Base-by-base conservation (phyloP, 30 jellyfish, hydroid and myxozoan genomes). In the Sanderia malayensis region DNA sequence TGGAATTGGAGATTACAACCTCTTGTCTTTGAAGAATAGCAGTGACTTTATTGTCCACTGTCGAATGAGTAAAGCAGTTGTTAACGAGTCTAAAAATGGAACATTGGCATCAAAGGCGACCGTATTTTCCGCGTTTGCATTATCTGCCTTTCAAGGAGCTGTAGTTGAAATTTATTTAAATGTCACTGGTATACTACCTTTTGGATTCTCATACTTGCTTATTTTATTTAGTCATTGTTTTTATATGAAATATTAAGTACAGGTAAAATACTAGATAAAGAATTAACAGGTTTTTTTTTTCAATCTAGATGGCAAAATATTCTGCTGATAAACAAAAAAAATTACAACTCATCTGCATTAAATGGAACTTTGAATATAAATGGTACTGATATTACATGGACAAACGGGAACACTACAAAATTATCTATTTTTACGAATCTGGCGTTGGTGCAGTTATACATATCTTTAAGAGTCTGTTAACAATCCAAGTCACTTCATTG, bases 1-100 rank as follows among this genome's bases (percentile, higher is more conserved):
- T 65, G 95, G 95, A 17, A 75, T 83, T 31, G 95, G 95, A 8
- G 96, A 86, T 19, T 86, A 76, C 44, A 33, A 67, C 0, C 47
- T 73, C 29, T 31, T 73, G 20, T 32, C 76, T 0, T 76, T 82
- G 46, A 70, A 73, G 70, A 71, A 82, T 77, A 70, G 86, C 55
- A 31, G 64, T 20, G 88, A 74, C 11, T 73, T 83, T 61, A 17
- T 44, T 9, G 61, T 83, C 2, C 95, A 83, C 58, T 33, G 84
- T 15, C 66, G 95, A 65, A 83, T 74, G 84, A 73, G 95, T 78
- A 72, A 52, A 44, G 84, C 88, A 15, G 61, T 17, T 9, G 72
- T 74, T 1, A 41, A n/a, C n/a, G n/a, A 57, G 45, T 21, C 79
- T 15, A 58, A 65, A 44, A 30, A 84, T 4, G 20, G 83, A 9